A percentile compares a stretch with the other conserved stretches of the same genome.
These are phyloP conservation scores for Rhinopithecus roxellana DNA, from an alignment of 2,113 vertebrate genomes.

Conservation along the genomic window DNA sequence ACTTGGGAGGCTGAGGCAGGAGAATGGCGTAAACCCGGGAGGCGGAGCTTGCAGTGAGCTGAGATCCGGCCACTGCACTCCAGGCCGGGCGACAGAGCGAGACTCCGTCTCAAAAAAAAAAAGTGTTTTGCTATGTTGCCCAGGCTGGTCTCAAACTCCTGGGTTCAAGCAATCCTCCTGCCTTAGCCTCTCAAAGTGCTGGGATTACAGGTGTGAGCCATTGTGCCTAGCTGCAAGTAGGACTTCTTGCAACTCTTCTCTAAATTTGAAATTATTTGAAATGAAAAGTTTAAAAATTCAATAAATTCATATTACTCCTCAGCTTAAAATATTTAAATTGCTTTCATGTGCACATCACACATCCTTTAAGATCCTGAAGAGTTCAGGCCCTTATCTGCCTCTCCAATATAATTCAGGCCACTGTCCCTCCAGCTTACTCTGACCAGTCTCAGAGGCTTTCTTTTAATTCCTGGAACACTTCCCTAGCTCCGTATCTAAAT, in stretches of 20 bases:
- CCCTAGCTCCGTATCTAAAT: not conserved
- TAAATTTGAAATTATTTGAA: slow-evolving; percentile 18
- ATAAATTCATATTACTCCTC: not conserved
- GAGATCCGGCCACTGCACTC: too few relatives aligned
- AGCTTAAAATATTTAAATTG: not conserved
- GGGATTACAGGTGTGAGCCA: too few relatives aligned
- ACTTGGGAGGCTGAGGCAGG: too few relatives aligned
- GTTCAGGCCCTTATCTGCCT: not conserved
- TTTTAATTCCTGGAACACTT: not conserved
- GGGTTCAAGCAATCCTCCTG: too few relatives aligned
- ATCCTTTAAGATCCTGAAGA: not conserved
- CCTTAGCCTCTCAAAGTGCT: too few relatives aligned
- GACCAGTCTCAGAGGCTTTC: not conserved
- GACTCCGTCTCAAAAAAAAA: too few relatives aligned
- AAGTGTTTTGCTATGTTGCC: too few relatives aligned
- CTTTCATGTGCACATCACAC: not conserved
- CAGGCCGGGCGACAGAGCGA: too few relatives aligned
- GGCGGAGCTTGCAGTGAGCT: too few relatives aligned
- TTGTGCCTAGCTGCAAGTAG: not conserved
- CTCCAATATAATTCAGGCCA: not conserved
- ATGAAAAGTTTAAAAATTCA: not conserved
- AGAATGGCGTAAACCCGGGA: too few relatives aligned
- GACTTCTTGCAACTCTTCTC: not conserved
- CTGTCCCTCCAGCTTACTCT: not conserved
- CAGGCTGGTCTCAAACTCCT: too few relatives aligned